phyloP scores from a whole-genome alignment of 2,113 vertebrate genomes.

The Syrmaticus mikado region DNA sequence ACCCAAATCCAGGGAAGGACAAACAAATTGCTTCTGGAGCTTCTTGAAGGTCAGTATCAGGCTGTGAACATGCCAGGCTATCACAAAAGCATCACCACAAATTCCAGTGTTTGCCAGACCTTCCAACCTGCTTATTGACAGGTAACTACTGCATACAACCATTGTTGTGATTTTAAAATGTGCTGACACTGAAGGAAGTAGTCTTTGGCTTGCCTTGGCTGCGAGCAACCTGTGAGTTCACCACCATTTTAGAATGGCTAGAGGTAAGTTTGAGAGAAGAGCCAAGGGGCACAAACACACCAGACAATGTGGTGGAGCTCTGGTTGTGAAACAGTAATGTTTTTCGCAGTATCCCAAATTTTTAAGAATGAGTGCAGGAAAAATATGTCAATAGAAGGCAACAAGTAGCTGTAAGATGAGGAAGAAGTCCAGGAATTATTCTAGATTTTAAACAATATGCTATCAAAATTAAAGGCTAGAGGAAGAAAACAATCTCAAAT shows the following conservation, averaged over 20 bases:
- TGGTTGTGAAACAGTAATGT: not conserved
- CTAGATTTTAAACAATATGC: not conserved
- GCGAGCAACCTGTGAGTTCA: not conserved
- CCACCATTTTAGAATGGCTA: not conserved
- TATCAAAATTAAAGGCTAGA: not conserved
- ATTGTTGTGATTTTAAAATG: not conserved
- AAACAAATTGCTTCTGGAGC: not conserved
- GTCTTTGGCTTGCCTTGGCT: accelerated
- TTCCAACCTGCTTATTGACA: not conserved
- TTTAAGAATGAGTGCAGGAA: not conserved
- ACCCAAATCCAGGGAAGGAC: not conserved
- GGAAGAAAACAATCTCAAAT: not conserved
- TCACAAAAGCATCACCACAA: not conserved
- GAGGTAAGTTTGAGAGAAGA: not conserved
- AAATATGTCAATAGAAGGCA: not conserved
- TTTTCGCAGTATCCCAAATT: not conserved
- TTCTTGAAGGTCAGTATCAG: not conserved
- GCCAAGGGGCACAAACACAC: not conserved
- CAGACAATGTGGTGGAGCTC: not conserved
- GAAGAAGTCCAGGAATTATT: not conserved
- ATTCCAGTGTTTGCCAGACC: not conserved
- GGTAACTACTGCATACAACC: not conserved
- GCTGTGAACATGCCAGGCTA: not conserved
- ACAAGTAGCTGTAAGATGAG: not conserved
- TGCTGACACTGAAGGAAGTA: not conserved